Evolutionary conservation across 92 coral and sea anemone genomes (phyloP), one percentile per base, ranked within the genome.

Genomic region (Zoanthus solanderi): DNA sequence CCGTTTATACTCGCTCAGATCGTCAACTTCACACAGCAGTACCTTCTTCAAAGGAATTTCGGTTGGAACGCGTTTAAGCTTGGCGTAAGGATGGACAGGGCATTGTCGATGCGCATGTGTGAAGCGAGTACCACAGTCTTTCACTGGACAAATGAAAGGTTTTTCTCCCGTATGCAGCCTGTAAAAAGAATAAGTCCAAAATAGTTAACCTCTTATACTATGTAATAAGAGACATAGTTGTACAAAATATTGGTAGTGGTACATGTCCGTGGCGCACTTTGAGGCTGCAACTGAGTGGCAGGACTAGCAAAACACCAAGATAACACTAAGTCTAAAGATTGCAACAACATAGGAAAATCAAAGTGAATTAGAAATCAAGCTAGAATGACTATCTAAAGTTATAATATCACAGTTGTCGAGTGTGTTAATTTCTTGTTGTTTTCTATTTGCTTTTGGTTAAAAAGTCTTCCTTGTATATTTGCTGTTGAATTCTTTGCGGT

Each of bases 51-150:
- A 86, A 28, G 92, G 92, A 37, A 90, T 90, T 30, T 90, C 92
- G 45, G 81, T 79, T 29, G 87, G 89, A 78, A 85, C 78, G 69
- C 92, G 89, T 57, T 72, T 80, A 28, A 90, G 90, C 67, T 88
- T 88, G 44, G 87, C 92, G 30, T 90, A 85, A 0, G 92, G 92
- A 79, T 90, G 92, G 29, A 88, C 84, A n/a, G 92, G 87, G 57
- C 92, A 90, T 71, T 90, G 92, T 50, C 92, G 90, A 58, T 90
- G 87, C 52, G 92, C 92, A 78, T 90, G 92, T 1, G 92, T 90
- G 45, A 90, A 90, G 72, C 92, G 87, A 2, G 92, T 85, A 14
- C 88, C 87, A 15, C 92, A 90, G 30, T 88, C 90, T 53, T 79
- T 76, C 16, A 86, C 87, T 37, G 92, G 83, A 50, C 92, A 90